phyloP scores from a whole-genome alignment of 1,140 invertebrate genomes.

The Chironomus striatipennis region DNA sequence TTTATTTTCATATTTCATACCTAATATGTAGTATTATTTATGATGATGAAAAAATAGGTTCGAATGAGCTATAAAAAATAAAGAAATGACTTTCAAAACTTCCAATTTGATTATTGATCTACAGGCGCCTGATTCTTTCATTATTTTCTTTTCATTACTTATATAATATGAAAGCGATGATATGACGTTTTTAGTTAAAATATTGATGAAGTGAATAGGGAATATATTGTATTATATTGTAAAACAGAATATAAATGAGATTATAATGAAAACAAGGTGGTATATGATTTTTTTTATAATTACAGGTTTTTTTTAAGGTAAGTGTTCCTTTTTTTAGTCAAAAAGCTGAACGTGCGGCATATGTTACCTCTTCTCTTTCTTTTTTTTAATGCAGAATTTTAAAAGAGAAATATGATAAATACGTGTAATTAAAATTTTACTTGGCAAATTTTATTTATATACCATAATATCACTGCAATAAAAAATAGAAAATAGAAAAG shows the following conservation, averaged over 20 bases:
- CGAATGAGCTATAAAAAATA: not conserved
- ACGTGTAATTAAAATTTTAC: not conserved
- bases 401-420: not conserved
- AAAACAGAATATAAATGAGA: conserved; percentile 18
- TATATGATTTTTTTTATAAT: conserved; percentile 22
- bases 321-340: not conserved
- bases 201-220: not conserved
- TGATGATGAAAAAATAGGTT: no score
- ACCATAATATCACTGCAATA: no score
- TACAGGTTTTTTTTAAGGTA: not conserved
- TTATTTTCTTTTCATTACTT: not conserved
- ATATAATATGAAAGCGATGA: conserved; percentile 4
- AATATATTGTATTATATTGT: not conserved
- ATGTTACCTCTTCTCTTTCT: not conserved
- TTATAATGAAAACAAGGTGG: conserved; percentile 19
- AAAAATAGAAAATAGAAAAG: no score
- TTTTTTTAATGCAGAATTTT: no score
- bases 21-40: no score
- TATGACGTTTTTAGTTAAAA: not conserved
- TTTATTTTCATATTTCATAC: no score
- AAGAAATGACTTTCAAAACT: not conserved
- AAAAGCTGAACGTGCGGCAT: not conserved
- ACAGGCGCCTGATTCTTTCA: not conserved
- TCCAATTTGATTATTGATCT: conserved; percentile 19
- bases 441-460: not conserved